phyloP scores from a whole-genome alignment of 1,140 invertebrate species.

The Cecropterus lyciades region DNA sequence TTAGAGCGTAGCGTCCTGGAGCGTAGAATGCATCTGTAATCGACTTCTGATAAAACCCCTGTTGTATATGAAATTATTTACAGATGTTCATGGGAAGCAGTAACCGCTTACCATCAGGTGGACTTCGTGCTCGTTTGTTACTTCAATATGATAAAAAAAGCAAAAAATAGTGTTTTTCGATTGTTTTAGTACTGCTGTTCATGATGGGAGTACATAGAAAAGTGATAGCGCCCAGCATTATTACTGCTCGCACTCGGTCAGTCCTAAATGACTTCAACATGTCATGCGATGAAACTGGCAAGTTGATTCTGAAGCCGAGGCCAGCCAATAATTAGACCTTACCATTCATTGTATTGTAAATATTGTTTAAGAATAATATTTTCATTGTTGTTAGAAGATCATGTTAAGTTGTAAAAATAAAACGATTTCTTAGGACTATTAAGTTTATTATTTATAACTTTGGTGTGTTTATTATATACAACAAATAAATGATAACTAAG shows the following conservation, averaged over 20 bases:
- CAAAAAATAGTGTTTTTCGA: too few species aligned
- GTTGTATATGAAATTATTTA: too few species aligned
- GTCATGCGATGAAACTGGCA: slow-evolving; percentile 98
- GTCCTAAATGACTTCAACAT: slow-evolving; percentile 98
- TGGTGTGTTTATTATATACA: slow-evolving; percentile 82
- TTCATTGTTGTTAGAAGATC: slow-evolving; percentile 37
- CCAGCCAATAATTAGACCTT: slow-evolving; percentile 82
- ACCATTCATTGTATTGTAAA: slow-evolving; percentile 45
- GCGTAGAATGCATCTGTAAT: too few species aligned
- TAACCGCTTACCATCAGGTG: too few species aligned
- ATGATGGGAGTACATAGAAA: slow-evolving; percentile 96
- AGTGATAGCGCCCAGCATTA: slow-evolving; percentile 98
- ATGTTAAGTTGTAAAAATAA: slow-evolving; percentile 56
- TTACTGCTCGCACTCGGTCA: slow-evolving; percentile 94
- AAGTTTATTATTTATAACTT: slow-evolving; percentile 80
- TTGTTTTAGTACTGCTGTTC: slow-evolving; percentile 92
- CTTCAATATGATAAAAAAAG: too few species aligned
- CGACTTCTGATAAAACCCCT: too few species aligned
- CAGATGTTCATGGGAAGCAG: too few species aligned
- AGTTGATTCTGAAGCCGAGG: slow-evolving; percentile 92
- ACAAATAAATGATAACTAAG: slow-evolving; percentile 77
- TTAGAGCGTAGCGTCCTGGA: too few species aligned
- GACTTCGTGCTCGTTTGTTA: too few species aligned
- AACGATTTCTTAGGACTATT: slow-evolving; percentile 69
- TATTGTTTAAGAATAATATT: slow-evolving; percentile 52